These are phyloP conservation scores for Campoplex capitator DNA, from an alignment of 2,888 invertebrate species.

Conservation along the genomic window DNA sequence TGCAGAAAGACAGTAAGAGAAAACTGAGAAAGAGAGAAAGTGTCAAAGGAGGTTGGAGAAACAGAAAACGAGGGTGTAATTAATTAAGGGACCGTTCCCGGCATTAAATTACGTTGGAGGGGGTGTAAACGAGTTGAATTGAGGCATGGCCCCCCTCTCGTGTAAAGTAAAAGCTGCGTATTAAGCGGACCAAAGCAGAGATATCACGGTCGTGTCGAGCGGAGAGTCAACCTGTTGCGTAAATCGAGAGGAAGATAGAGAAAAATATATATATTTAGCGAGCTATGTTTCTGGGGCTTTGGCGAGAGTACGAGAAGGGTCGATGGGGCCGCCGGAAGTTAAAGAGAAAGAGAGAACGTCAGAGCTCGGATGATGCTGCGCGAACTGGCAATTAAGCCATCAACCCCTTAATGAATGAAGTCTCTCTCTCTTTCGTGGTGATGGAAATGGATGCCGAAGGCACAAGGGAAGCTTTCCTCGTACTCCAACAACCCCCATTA, in stretches of 20 bases:
- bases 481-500: slow-evolving; percentile 81
- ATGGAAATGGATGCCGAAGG: slow-evolving; percentile 30
- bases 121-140: slow-evolving; percentile 80
- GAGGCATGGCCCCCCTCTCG: slow-evolving; percentile 36
- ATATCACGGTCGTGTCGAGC: slow-evolving; percentile 61
- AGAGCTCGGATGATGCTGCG: slow-evolving; percentile 64
- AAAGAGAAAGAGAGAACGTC: slow-evolving; percentile 67
- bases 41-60: slow-evolving; percentile 36
- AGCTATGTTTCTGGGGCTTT: slow-evolving; percentile 49
- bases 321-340: slow-evolving; percentile 31
- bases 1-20: background rate
- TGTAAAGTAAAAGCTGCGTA: slow-evolving; percentile 49
- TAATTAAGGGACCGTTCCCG: slow-evolving; percentile 78
- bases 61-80: slow-evolving; percentile 77
- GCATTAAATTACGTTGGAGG: slow-evolving; percentile 73
- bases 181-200: slow-evolving; percentile 57
- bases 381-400: slow-evolving; percentile 84
- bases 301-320: slow-evolving; percentile 55
- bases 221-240: slow-evolving; percentile 82
- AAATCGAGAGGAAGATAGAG: slow-evolving; percentile 69
- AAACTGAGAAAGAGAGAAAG: slow-evolving; percentile 13
- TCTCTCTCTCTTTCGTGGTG: slow-evolving; percentile 63
- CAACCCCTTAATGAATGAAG: slow-evolving; percentile 84
- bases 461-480: slow-evolving; percentile 72
- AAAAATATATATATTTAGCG: slow-evolving; percentile 12